phyloP scores from a whole-genome alignment of 2,113 vertebrate species.

The Malurus alboscapulatus region DNA sequence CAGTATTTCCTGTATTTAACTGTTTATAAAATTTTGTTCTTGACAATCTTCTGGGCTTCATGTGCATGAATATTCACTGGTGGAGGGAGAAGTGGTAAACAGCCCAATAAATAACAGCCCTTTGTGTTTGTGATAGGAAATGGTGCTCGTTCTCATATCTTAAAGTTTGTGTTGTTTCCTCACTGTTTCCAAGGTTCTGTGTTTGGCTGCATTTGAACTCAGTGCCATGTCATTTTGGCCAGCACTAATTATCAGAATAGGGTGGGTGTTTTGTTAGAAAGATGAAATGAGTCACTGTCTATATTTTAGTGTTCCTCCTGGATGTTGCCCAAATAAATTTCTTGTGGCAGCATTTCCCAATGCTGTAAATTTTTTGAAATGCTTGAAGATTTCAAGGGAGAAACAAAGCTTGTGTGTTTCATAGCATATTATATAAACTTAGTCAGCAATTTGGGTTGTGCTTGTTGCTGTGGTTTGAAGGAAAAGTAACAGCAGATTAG shows the following conservation, averaged over 20 bases:
- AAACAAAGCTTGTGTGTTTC: not conserved
- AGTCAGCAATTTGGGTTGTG: not conserved
- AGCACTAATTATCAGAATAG: not conserved
- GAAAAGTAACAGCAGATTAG: not conserved
- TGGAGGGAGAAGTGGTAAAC: not conserved
- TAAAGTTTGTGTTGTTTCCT: constrained; percentile 4
- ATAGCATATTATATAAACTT: not conserved
- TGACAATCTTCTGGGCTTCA: not conserved
- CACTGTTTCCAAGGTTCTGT: not conserved
- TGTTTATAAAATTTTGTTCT: not conserved
- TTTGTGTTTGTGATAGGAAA: not conserved
- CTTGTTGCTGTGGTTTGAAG: not conserved
- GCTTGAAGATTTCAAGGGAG: not conserved
- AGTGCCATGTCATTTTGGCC: not conserved
- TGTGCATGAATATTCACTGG: not conserved
- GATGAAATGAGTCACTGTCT: not conserved
- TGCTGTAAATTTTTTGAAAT: not conserved
- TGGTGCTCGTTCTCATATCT: not conserved
- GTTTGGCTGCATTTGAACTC: not conserved
- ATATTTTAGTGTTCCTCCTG: not conserved
- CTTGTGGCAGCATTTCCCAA: not conserved
- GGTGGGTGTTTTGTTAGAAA: not conserved
- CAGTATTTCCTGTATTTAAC: not conserved
- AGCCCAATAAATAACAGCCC: not conserved
- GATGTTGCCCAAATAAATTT: not conserved